Base-by-base conservation (phyloP, 2,888 invertebrate genomes). In the Caradrina kadenii region DNA sequence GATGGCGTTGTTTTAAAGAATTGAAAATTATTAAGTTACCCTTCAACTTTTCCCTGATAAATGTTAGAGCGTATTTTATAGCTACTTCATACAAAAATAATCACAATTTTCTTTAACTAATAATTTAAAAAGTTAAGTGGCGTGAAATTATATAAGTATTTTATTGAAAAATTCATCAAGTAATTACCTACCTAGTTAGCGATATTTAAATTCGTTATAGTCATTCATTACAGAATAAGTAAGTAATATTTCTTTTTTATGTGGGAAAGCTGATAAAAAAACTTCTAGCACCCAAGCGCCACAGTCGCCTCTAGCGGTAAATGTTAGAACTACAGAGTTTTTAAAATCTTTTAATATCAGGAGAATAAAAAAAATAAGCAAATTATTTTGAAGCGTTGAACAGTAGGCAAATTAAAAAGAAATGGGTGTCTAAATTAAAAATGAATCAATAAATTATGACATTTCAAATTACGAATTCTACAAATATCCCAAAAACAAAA, bases 1-100 rank as follows among this genome's bases (percentile, higher is more conserved):
- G 78, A 79, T 79, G 78, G 81, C 81, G 73, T 13, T 78, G 42
- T 42, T 26, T 55, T 48, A 35, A 62, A 61, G 0, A 13, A 45
- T 4, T 17, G 2, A 26, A 49, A 31, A 45, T 48, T 5, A n/a
- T 49, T n/a, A 8, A n/a, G 1, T 19, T 45, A 45, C 45, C 45
- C 45, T 45, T 45, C 6, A 7, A 49, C 1, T n/a, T 49, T 4
- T 3, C 8, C 7, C n/a, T n/a, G 48, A 17, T 10, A 2, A 45
- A 19, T 7, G n/a, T 19, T 49, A 19, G n/a, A 10, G 19, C 49
- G 39, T 17, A 3, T 35, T 53, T 22, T 53, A 39, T 8, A 7
- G n/a, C n/a, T 6, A 17, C 1, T 48, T 45, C 6, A 45, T n/a
- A 6, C 5, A 35, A 39, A 17, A 53, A 35, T 15, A 1, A 10